phyloP scores from a whole-genome alignment of 1,140 invertebrate species.

The Tetranychus urticae region DNA sequence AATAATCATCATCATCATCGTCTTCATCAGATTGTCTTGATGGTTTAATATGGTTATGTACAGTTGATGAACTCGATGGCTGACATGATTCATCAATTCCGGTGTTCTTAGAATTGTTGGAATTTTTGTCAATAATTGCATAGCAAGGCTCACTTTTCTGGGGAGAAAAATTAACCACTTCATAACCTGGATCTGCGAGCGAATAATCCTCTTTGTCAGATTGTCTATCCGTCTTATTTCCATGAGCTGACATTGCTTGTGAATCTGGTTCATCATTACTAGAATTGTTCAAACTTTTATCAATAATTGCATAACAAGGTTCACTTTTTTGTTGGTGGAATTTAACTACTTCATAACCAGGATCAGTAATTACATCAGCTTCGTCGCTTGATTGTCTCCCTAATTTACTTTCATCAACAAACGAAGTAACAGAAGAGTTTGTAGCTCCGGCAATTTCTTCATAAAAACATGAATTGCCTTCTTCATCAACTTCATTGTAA shows the following conservation, averaged over 20 bases:
- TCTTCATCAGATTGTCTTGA: background rate
- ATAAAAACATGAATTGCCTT: slow-evolving; percentile 9
- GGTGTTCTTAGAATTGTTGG: background rate
- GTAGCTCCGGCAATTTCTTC: slow-evolving; percentile 9
- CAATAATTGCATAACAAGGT: slow-evolving; percentile 6
- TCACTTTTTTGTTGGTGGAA: background rate
- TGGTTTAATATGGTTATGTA: background rate
- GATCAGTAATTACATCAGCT: background rate
- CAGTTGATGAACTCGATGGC: background rate
- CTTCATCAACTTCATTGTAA: slow-evolving; percentile 9
- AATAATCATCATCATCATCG: background rate
- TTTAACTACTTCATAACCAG: slow-evolving; percentile 1
- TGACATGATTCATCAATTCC: background rate
- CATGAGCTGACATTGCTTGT: background rate
- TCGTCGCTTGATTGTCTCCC: background rate
- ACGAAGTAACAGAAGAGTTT: slow-evolving; percentile 1
- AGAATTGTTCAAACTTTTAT: background rate
- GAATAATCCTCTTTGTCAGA: background rate
- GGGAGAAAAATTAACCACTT: background rate
- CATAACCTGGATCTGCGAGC: background rate
- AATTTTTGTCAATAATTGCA: slow-evolving; percentile 4
- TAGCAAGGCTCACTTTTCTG: slow-evolving; percentile 4
- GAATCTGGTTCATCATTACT: background rate
- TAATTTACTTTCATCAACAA: background rate
- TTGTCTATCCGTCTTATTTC: background rate